Conservation (phyloP, 1,140 invertebrate genomes). For the Penaeus chinensis region DNA sequence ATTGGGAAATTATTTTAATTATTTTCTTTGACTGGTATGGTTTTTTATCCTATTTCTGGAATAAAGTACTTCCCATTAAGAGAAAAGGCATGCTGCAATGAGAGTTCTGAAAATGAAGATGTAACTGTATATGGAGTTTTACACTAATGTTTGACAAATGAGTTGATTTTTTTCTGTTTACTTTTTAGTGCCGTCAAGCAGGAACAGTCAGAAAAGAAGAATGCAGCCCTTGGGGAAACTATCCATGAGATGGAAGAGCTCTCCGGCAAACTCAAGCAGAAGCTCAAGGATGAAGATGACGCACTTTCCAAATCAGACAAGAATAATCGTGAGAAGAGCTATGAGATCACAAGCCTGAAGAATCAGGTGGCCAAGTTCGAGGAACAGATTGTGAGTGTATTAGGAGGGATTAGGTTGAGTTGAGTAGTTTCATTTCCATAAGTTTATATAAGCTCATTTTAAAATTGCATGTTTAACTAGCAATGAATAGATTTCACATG, state of each 20-base stretch:
- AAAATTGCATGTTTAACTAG: not conserved
- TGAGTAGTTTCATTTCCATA: not conserved
- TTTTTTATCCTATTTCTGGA: too few species aligned
- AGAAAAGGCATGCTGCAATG: too few species aligned
- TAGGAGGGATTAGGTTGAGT: not conserved
- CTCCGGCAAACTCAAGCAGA: constrained; percentile 45
- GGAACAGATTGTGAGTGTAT: constrained; percentile 44
- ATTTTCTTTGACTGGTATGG: too few species aligned
- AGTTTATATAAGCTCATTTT: not conserved
- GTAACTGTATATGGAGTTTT: too few species aligned
- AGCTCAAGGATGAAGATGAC: constrained; percentile 34
- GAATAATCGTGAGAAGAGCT: constrained; percentile 32
- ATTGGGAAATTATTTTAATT: too few species aligned
- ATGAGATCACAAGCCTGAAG: constrained; percentile 47
- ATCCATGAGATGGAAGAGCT: constrained; percentile 50
- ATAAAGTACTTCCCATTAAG: too few species aligned
- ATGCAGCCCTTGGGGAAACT: constrained; percentile 48
- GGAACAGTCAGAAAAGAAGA: constrained; percentile 56
- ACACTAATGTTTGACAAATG: too few species aligned
- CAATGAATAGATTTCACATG: too few species aligned
- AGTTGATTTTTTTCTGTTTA: too few species aligned
- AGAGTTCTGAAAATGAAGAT: too few species aligned
- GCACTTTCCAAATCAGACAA: constrained; percentile 16
- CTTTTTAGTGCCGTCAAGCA: constrained; percentile 52
- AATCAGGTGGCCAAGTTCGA: constrained; percentile 35